These are phyloP conservation scores for Tiphia femorata DNA, from an alignment of 2,888 invertebrate species.

Conservation along the genomic window DNA sequence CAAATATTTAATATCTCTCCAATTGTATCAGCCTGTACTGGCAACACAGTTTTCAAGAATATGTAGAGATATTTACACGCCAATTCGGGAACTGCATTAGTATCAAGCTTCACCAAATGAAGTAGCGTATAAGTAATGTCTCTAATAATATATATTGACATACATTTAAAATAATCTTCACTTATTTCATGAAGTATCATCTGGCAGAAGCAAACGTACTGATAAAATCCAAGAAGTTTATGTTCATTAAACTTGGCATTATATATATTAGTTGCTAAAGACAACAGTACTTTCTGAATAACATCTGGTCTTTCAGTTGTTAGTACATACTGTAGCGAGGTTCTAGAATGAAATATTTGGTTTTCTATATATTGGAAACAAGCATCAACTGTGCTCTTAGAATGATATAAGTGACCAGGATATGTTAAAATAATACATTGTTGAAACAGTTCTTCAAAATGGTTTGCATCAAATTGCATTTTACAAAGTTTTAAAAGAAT, in stretches of 20 bases:
- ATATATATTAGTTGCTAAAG: constrained; percentile 70
- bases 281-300: constrained; percentile 72
- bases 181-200: constrained; percentile 66
- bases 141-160: constrained; percentile 73
- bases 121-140: constrained; percentile 73
- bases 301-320: constrained; percentile 67
- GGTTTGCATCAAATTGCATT: constrained; percentile 66
- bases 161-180: constrained; percentile 60
- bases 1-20: constrained; percentile 70
- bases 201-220: constrained; percentile 72
- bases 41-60: constrained; percentile 69
- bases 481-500: constrained; percentile 57
- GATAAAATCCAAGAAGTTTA: constrained; percentile 72
- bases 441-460: constrained; percentile 67
- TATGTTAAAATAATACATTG: constrained; percentile 62
- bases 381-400: constrained; percentile 63
- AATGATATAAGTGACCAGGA: constrained; percentile 68
- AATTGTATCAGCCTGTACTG: constrained; percentile 67
- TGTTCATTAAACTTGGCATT: constrained; percentile 70
- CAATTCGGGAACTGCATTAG: constrained; percentile 53
- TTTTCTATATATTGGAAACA: constrained; percentile 71
- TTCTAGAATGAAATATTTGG: constrained; percentile 63
- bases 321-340: constrained; percentile 61
- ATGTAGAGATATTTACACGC: constrained; percentile 67
- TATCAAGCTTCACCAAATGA: constrained; percentile 69